Percentiles rank a stretch among this genome's conserved stretches.
These are phyloP conservation scores for Egretta garzetta DNA, from an alignment of 2,113 vertebrate genomes.

Conservation along the genomic window DNA sequence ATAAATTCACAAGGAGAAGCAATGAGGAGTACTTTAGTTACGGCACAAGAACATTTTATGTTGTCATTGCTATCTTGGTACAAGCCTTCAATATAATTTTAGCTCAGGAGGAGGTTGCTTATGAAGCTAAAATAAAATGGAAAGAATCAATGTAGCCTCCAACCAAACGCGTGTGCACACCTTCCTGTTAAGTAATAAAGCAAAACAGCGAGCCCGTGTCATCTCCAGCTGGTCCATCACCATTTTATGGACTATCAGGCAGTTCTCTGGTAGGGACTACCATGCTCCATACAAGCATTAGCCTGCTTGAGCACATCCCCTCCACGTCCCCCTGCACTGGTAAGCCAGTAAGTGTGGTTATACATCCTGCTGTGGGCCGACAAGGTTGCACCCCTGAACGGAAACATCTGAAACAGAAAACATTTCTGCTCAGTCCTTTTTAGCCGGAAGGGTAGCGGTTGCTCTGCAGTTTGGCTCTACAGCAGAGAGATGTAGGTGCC, in stretches of 20 bases:
- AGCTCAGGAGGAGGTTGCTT: neutral
- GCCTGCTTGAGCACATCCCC: neutral
- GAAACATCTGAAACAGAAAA: neutral
- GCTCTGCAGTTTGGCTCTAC: neutral
- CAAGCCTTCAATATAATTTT: neutral
- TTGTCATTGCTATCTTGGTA: neutral
- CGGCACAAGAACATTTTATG: neutral
- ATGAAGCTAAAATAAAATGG: neutral
- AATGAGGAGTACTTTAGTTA: neutral
- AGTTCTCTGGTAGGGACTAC: neutral
- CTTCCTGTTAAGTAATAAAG: neutral
- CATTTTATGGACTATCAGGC: neutral
- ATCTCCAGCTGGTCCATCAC: neutral
- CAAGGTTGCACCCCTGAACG: neutral
- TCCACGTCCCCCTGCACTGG: neutral
- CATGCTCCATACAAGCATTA: no score
- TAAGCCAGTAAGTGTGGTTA: neutral
- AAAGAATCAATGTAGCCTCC: neutral
- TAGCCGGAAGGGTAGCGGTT: fast-evolving
- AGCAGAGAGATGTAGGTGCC: neutral
- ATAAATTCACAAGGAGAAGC: neutral
- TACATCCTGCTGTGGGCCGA: neutral
- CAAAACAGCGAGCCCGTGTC: fast-evolving
- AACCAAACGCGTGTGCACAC: neutral
- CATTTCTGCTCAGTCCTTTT: neutral